Evolutionary conservation across 2,888 invertebrate species (phyloP).

Genomic region (Sarcophaga variegata): DNA sequence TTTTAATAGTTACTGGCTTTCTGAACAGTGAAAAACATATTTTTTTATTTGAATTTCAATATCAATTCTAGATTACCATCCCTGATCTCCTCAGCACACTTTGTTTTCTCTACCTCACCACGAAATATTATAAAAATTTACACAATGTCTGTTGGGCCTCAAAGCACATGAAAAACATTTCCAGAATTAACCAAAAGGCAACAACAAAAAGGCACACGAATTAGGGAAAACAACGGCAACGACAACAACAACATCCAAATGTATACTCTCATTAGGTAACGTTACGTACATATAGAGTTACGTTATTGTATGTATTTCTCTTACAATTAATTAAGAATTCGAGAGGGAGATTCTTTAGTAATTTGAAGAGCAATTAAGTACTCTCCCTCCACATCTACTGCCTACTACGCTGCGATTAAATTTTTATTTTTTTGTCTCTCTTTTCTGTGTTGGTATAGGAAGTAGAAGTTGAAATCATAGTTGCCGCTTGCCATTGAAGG

Average conservation of each 20-base stretch:
- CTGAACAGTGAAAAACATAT: no score
- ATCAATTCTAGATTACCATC: no score
- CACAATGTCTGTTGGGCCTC: neutral
- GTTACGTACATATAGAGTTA: neutral
- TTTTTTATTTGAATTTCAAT: no score
- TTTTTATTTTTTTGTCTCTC: neutral
- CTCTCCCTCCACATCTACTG: neutral
- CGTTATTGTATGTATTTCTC: neutral
- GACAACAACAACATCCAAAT: no score
- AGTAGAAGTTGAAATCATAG: neutral
- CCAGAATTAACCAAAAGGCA: neutral
- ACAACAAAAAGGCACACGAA: neutral
- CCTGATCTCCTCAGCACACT: no score
- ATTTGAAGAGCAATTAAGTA: neutral
- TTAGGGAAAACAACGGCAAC: neutral
- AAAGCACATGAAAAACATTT: neutral
- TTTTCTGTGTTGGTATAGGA: neutral
- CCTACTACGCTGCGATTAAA: no score
- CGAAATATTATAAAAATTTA: no score
- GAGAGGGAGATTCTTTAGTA: neutral
- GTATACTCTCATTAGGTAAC: neutral
- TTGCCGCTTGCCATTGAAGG: neutral
- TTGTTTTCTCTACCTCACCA: no score
- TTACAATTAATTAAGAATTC: constrained; percentile 25
- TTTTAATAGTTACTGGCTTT: no score